Percentiles rank a stretch among this genome's conserved stretches.
Conservation (phyloP, 2,888 invertebrate genomes). For the Cynaeus angustus region DNA sequence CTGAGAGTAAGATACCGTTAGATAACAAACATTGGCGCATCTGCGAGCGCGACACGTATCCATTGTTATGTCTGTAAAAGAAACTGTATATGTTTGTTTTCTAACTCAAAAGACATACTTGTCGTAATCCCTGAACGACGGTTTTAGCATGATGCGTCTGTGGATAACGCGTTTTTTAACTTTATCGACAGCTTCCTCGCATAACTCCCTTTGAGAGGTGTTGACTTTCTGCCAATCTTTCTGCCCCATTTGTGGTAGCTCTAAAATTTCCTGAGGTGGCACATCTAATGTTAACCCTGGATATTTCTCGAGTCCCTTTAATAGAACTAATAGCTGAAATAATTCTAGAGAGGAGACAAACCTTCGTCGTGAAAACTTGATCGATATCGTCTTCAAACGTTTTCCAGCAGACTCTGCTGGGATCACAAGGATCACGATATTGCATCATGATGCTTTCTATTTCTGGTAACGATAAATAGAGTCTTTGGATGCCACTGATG, state of each 20-base stretch:
- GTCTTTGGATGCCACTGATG: conserved; percentile 74
- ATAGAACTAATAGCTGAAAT: neutral
- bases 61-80: conserved; percentile 77
- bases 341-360: conserved; percentile 43
- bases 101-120: conserved; percentile 71
- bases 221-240: conserved; percentile 72
- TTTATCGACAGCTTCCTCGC: conserved; percentile 78
- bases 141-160: conserved; percentile 78
- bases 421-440: conserved; percentile 83
- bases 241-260: conserved; percentile 72
- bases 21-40: conserved; percentile 82
- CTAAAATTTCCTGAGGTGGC: conserved; percentile 74
- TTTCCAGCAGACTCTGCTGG: conserved; percentile 81
- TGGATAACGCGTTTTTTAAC: conserved; percentile 77
- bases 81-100: neutral
- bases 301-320: conserved; percentile 77
- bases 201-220: conserved; percentile 71
- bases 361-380: conserved; percentile 73
- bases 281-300: conserved; percentile 75
- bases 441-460: conserved; percentile 77
- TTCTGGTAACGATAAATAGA: conserved; percentile 78
- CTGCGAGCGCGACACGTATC: conserved; percentile 81
- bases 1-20: conserved; percentile 79
- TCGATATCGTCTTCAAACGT: conserved; percentile 87
- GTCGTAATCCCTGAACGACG: conserved; percentile 82